Evolutionary conservation across 2,113 vertebrate species (phyloP), one percentile per base, ranked within the genome.

Genomic region (Chelonoidis abingdonii): DNA sequence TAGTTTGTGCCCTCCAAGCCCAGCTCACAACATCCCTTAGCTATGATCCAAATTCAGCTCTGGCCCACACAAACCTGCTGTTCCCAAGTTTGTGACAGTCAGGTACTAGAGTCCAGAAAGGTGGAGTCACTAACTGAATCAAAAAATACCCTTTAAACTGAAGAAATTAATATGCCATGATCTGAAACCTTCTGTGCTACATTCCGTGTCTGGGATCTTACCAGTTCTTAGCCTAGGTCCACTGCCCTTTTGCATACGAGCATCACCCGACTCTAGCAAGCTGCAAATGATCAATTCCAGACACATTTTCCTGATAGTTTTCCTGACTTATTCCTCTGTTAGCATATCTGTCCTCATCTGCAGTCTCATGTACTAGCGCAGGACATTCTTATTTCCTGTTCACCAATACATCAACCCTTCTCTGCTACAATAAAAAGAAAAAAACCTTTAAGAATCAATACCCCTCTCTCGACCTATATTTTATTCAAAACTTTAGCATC

Each of bases 401-500:
- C 35, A 47, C 87, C 35, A 14, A 83, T 21, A 83, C 0, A 87
- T 13, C 93, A 96, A 62, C 85, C 84, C 81, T 89, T 92, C 85
- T 82, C 59, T 6, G 4, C 8, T 54, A 93, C 89, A 93, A 80
- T 53, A 78, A 93, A 59, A 90, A 86, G 57, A 44, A 94, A 96
- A 93, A 91, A 94, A 83, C 83, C 86, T 90, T 57, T 50, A 87
- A 27, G 84, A 96, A 97, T 97, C 94, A 0, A 97, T 96, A 91
- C 69, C 92, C 82, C 83, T 82, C 84, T 86, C 87, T 78, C 93
- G 94, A 12, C 87, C 92, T 94, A 92, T 93, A 94, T 96, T 97
- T 98, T 96, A 97, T 97, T 97, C 97, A 97, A 97, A 98, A 96
- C 94, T 95, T 97, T 47, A 93, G 52, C 94, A 97, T 93, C 92